Evolutionary conservation across 2,888 invertebrate genomes (phyloP).

Genomic region (Nasonovia ribisnigri): DNA sequence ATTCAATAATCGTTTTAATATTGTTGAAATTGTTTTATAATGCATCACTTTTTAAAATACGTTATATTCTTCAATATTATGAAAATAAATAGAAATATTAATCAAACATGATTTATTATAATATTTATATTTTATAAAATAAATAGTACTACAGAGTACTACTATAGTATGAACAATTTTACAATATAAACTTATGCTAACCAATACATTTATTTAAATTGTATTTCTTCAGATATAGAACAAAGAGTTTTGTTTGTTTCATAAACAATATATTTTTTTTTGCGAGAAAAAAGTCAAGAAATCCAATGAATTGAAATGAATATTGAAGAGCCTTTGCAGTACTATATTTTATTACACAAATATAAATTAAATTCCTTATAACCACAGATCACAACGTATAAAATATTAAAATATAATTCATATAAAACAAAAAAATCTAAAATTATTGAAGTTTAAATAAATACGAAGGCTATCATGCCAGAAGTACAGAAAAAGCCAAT

Average conservation of each 20-base stretch:
- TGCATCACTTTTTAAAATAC: not conserved
- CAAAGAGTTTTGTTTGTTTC: not conserved
- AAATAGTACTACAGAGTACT: not conserved
- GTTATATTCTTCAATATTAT: not conserved
- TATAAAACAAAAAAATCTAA: not conserved
- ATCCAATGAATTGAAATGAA: not conserved
- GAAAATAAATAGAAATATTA: not conserved
- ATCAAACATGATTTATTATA: not conserved
- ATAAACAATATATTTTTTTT: not conserved
- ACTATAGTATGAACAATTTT: not conserved
- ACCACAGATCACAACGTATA: not conserved
- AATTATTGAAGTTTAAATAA: not conserved
- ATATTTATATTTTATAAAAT: not conserved
- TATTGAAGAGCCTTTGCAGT: not conserved
- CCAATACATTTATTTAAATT: not conserved
- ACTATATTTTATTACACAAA: not conserved
- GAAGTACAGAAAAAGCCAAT: not conserved
- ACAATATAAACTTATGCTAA: not conserved
- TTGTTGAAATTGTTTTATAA: not conserved
- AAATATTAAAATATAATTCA: not conserved
- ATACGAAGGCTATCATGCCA: too few relatives aligned
- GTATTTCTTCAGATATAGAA: not conserved
- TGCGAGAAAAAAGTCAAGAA: not conserved
- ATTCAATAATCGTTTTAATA: not conserved
- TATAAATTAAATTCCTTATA: not conserved